phyloP scores from a whole-genome alignment of 2,797 vertebrate species.

The Poecile montanus region DNA sequence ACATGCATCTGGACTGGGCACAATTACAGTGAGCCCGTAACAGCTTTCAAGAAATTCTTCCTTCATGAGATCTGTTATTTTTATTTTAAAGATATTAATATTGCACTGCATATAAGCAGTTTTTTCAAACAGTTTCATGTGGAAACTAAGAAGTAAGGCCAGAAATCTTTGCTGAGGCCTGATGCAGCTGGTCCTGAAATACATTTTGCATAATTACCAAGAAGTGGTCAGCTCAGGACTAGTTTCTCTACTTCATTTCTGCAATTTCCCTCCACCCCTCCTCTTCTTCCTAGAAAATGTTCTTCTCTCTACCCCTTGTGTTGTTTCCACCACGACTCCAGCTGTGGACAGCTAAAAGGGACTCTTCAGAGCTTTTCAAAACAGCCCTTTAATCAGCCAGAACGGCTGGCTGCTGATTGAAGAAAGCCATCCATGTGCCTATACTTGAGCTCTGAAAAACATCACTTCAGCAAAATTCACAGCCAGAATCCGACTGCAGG shows the following conservation, averaged over 20 bases:
- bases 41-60: background rate
- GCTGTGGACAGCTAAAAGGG: slow-evolving; percentile 16
- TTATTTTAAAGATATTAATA: background rate
- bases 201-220: slow-evolving; percentile 9
- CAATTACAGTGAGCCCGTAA: background rate
- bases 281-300: slow-evolving; percentile 1
- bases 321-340: slow-evolving; percentile 15
- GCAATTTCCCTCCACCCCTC: background rate
- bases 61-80: background rate
- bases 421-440: slow-evolving; percentile 23
- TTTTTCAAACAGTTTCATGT: slow-evolving; percentile 1
- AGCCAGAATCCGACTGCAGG: background rate
- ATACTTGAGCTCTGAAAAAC: slow-evolving; percentile 22
- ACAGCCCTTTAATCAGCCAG: slow-evolving; percentile 30
- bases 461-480: slow-evolving; percentile 34
- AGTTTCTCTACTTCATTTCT: slow-evolving; percentile 11
- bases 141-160: background rate
- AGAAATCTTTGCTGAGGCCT: background rate
- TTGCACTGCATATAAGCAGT: background rate
- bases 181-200: slow-evolving; percentile 18
- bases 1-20: background rate
- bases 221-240: background rate
- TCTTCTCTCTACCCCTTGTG: background rate
- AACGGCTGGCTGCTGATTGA: slow-evolving; percentile 46
- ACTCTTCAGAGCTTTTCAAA: slow-evolving; percentile 49